Evolutionary conservation across 2,888 invertebrate genomes (phyloP), one percentile per base, ranked within the genome.

Genomic region (Agrypnus murinus): DNA sequence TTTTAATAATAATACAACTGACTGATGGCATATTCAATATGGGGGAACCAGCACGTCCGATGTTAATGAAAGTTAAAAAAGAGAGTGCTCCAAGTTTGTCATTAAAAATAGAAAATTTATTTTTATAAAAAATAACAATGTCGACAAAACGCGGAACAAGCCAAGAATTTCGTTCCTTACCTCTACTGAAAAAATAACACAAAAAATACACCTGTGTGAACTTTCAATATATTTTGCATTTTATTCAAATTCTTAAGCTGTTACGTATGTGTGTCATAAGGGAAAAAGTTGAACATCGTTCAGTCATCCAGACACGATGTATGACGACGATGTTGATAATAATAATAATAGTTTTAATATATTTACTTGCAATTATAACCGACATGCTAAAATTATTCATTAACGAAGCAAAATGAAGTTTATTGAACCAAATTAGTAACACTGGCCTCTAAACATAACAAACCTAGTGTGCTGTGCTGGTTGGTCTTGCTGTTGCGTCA

Each of bases 361-460:
- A 36, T 48, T 55, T 57, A 8, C 58, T 17, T 40, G 36, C 57
- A 65, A 65, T 65, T 65, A 65, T 38, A 14, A 45, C 58, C 40
- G 40, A 53, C 67, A 53, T 60, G 68, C 68, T 68, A 68, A 68
- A 62, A 68, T 60, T 65, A 58, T 58, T 57, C 65, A 46, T 65
- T 65, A 65, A 40, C 65, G n/a, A 17, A 36, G 36, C 62, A 48
- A 65, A 25, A 45, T 65, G 45, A 60, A 69, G 69, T 69, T 64
- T 69, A 65, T 64, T 69, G 69, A 69, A 69, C 69, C 45, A 69
- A 64, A 69, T 69, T 62, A 69, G 64, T 58, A 64, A 63, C 57
- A 46, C 53, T 69, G 69, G 53, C 60, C 50, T 65, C 46, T 45
- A 65, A 65, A 34, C 65, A 58, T 46, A 58, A 65, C 65, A 65